Base-by-base conservation (phyloP, 2,888 invertebrate species). In the Lamellibrachia satsuma region DNA sequence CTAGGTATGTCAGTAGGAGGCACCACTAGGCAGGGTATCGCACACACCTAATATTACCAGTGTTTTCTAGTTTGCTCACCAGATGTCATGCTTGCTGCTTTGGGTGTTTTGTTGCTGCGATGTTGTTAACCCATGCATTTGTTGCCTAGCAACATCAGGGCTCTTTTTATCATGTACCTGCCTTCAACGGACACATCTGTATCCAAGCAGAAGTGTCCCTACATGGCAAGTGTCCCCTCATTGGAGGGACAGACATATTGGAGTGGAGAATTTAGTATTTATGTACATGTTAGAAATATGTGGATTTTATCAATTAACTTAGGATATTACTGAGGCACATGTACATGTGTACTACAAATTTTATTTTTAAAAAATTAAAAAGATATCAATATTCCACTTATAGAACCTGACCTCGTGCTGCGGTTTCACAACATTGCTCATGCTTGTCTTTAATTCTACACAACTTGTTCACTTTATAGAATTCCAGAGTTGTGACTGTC, bases 1-100 rank as follows among this genome's bases (percentile, higher is more conserved):
- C 97, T 99, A 94, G 99, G 99, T 93, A 97, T 94, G 94, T 93
- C 55, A 11, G 2, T 97, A 98, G 98, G 39, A 39, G 39, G 39
- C 39, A 99, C 75, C 75, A 75, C 22, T 75, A 75, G 75, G n/a
- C 75, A 75, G 4, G 22, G 22, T 75, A 11, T 15, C 22, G 15
- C 11, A 60, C 60, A 60, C 15, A 22, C 60, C 22, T 22, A 75
- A 22, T n/a, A n/a, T 22, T 22, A 75, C 75, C 22, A 75, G 75
- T 75, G 75, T 75, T 15, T 75, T n/a, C 75, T 6, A 22, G 75
- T 75, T 75, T 75, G 75, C 75, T 75, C 75, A 75, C 75, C 22
- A 75, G 75, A 75, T 75, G 75, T 75, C 75, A 22, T 75, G 75
- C 75, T 75, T 75, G 75, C 75, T 75, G 75, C 75, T 75, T 75